Percentiles rank a stretch among this genome's conserved stretches.
These are phyloP conservation scores for Agelaius phoeniceus DNA, from an alignment of 2,113 vertebrate genomes.

Conservation along the genomic window DNA sequence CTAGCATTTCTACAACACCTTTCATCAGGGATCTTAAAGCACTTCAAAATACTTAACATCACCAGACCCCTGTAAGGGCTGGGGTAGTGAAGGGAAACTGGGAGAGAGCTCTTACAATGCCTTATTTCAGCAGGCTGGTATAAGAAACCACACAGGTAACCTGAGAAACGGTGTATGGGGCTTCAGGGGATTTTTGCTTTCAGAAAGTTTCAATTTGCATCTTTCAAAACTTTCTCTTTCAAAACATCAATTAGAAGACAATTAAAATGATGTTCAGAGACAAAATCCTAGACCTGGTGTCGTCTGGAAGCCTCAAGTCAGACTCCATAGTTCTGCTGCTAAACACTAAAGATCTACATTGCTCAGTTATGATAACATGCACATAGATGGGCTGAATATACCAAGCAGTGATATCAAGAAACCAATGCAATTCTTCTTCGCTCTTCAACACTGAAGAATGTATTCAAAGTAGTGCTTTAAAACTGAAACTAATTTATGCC, in stretches of 20 bases:
- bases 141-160: not conserved
- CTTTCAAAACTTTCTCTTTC: not conserved
- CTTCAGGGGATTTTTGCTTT: not conserved
- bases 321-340: not conserved
- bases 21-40: not conserved
- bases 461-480: conserved; percentile 4
- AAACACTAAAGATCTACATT: not conserved
- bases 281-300: not conserved
- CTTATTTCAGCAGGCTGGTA: not conserved
- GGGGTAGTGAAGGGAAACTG: not conserved
- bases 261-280: not conserved
- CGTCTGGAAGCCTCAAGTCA: not conserved
- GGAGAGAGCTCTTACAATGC: not conserved
- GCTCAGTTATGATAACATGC: not conserved
- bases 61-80: not conserved
- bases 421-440: not conserved
- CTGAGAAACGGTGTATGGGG: not conserved
- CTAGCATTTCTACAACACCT: not conserved
- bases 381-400: not conserved
- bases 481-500: not conserved
- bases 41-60: not conserved
- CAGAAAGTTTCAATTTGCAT: not conserved
- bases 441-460: not conserved
- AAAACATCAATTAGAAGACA: not conserved
- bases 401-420: not conserved